Evolutionary conservation across 2,113 vertebrate genomes (phyloP), one percentile per base, ranked within the genome.

Genomic region (Falcunculus frontatus): DNA sequence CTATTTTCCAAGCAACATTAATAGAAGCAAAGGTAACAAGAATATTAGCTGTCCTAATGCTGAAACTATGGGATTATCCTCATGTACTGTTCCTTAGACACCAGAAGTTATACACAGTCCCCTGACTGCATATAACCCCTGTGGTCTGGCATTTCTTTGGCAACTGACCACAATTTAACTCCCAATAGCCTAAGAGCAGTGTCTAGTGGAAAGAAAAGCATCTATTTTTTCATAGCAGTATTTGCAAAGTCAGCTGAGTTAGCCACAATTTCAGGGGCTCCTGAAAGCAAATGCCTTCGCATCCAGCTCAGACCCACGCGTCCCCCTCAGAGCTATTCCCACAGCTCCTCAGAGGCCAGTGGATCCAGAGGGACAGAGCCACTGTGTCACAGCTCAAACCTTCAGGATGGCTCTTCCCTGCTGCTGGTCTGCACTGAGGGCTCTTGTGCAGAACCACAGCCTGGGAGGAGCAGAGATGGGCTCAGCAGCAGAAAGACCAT

Each of bases 331-430:
- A 62, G 47, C 26, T 33, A 4, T 2, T 26, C 30, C 26, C 79
- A 35, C 41, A 49, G 20, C 41, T 49, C 5, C 50, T 11, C 9
- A 22, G 30, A 46, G n/a, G 19, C 5, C n/a, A 22, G 22, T 0
- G 4, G 69, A 56, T 1, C 4, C 53, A 21, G 16, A 0, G 27
- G 79, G 62, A 29, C 20, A 29, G 19, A 73, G 23, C 6, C 53
- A 9, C 49, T 26, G 5, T 7, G 15, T 19, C 41, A 55, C 56
- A 53, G 13, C 41, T 64, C 64, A 37, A 3, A 13, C 53, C 37
- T 64, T 1, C 0, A 0, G 15, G 11, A 20, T 0, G 13, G 16
- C 10, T 68, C 25, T 6, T 65, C 53, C 42, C 35, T 44, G 23
- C 39, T 39, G 9, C 65, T 3, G 3, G 3, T 32, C 21, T 30